Evolutionary conservation across 2,113 vertebrate species (phyloP).

Genomic region (Epinephelus moara): DNA sequence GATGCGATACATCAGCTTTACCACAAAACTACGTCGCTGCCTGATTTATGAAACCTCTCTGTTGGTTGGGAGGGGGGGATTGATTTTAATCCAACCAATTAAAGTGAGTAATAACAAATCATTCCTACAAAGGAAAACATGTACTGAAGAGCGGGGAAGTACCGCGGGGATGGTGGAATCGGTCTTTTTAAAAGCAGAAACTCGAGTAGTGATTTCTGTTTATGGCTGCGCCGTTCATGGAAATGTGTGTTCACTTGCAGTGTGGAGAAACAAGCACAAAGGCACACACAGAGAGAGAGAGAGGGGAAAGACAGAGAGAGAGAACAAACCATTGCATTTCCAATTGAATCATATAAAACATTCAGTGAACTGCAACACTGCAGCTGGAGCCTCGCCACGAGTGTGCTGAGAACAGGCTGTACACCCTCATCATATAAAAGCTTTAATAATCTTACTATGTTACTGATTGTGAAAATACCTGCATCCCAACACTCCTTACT

Average conservation of each 20-base stretch:
- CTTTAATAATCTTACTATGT: constrained; percentile 48
- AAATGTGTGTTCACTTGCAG: constrained; percentile 8
- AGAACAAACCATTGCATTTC: constrained; percentile 45
- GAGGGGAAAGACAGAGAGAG: neutral
- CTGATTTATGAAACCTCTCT: constrained; percentile 81
- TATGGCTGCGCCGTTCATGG: constrained; percentile 16
- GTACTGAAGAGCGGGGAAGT: constrained; percentile 58
- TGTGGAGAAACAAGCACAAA: neutral
- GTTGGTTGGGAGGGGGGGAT: constrained; percentile 63
- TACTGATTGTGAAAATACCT: constrained; percentile 18
- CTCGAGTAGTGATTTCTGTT: constrained; percentile 23
- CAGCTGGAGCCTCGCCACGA: constrained; percentile 25
- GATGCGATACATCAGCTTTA: constrained; percentile 78
- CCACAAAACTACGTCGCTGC: constrained; percentile 70
- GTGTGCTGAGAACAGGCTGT: constrained; percentile 14
- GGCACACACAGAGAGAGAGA: neutral
- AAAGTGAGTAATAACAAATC: constrained; percentile 84
- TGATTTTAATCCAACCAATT: constrained; percentile 85
- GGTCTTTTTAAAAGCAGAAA: constrained; percentile 42
- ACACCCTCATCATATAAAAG: neutral
- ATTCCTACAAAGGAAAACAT: constrained; percentile 74
- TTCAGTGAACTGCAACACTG: constrained; percentile 46
- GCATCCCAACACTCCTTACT: neutral
- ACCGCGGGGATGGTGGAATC: constrained; percentile 1
- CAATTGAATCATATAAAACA: constrained; percentile 53